Evolutionary conservation across 2,797 vertebrate genomes (phyloP), one percentile per base, ranked within the genome.

Genomic region (Pipistrellus kuhlii): DNA sequence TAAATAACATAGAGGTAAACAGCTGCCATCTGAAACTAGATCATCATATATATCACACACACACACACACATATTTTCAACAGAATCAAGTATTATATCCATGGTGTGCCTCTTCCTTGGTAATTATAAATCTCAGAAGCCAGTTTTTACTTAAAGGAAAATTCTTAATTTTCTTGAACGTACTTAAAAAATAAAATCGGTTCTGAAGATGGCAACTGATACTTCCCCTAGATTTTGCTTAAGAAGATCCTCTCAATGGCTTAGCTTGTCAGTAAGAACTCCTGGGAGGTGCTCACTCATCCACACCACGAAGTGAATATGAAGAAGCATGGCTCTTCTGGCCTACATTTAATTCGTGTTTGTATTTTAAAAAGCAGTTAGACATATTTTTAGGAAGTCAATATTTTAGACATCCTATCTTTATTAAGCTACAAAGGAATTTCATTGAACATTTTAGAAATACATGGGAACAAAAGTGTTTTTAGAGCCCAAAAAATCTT

Each of bases 341-440:
- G 9, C 32, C 8, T 12, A 17, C 13, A 23, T 41, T 88, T 44
- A 32, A 1, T 46, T 55, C n/a, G 85, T 68, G 41, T 73, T 46
- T 75, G 4, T 55, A 20, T 69, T 94, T 83, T 83, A 66, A 86
- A 81, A 66, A 6, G 0, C 30, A 81, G 44, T 8, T 85, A 41
- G 23, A 75, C 5, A 68, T 41, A 57, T 38, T 85, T 82, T n/a
- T 25, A 77, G 71, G 72, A 85, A 68, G 3, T 13, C 15, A 57
- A 73, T 6, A 59, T 85, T 89, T 84, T 68, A 51, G 8, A 62
- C 27, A 78, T 62, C 18, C 0, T 71, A 46, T 81, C 2, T 38
- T 89, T 92, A 86, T 91, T 93, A 80, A 91, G 71, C 76, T 73
- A 93, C 64, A 77, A 77, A 75, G n/a, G 41, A 89, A 81, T 89